phyloP scores from a whole-genome alignment of 2,888 invertebrate species.

The Sussaba pulchella region DNA sequence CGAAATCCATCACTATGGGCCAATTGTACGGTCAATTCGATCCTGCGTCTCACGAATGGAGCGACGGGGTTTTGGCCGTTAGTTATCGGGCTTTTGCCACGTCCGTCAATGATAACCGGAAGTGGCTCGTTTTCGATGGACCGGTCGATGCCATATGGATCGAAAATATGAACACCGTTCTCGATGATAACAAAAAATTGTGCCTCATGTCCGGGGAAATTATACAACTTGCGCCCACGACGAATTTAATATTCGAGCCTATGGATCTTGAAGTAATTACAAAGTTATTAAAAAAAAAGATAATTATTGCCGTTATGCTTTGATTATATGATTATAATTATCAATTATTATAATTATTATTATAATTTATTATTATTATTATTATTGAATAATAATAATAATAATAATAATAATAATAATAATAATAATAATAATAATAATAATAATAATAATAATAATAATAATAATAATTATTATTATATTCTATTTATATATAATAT shows the following conservation, averaged over 20 bases:
- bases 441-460: too few relatives aligned
- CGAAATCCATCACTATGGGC: conserved; percentile 98
- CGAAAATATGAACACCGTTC: conserved; percentile 97
- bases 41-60: conserved; percentile 97
- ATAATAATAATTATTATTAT: too few relatives aligned
- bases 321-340: too few relatives aligned
- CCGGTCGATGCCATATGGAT: conserved; percentile 99
- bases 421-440: too few relatives aligned
- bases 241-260: conserved; percentile 97
- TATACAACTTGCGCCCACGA: conserved; percentile 95
- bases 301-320: background rate
- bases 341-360: too few relatives aligned
- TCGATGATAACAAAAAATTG: conserved; percentile 98
- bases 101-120: conserved; percentile 88
- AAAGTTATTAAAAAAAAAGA: background rate
- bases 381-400: too few relatives aligned
- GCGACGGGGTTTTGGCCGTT: conserved; percentile 94
- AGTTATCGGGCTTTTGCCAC: conserved; percentile 92
- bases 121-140: conserved; percentile 98
- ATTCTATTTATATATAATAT: too few relatives aligned
- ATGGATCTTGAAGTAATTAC: conserved; percentile 92
- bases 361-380: too few relatives aligned
- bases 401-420: too few relatives aligned
- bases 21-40: conserved; percentile 99
- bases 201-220: conserved; percentile 99